Percentiles rank a stretch among this genome's conserved stretches.
These are phyloP conservation scores for Euwallacea similis DNA, from an alignment of 1,140 invertebrate species.

Conservation along the genomic window DNA sequence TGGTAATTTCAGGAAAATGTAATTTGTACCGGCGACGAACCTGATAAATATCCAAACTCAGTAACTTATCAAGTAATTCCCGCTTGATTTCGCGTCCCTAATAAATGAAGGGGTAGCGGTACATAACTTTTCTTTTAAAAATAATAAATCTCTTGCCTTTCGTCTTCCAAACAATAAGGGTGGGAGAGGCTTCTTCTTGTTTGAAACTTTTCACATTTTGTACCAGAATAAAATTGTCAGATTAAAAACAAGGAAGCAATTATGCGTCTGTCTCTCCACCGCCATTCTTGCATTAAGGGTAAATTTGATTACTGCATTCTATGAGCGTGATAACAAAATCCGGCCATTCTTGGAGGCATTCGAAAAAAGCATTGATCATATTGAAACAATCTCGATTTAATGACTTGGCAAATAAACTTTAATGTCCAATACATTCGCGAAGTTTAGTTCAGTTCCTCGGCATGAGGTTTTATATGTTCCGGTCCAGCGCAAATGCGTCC, in stretches of 20 bases:
- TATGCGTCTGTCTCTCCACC: no score
- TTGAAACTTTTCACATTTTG: not conserved
- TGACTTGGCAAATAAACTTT: constrained; percentile 10
- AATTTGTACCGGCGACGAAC: constrained; percentile 48
- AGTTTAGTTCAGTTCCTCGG: constrained; percentile 21
- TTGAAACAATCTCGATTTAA: not conserved
- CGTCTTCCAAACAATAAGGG: constrained; percentile 12
- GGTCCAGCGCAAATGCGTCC: constrained; percentile 31
- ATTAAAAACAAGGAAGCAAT: no score
- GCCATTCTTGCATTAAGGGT: no score
- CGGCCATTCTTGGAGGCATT: no score
- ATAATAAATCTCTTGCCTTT: constrained; percentile 25
- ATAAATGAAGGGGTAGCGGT: constrained; percentile 30
- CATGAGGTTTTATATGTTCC: constrained; percentile 29
- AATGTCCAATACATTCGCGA: constrained; percentile 27
- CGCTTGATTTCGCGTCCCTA: constrained; percentile 36
- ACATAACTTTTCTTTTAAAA: constrained; percentile 36
- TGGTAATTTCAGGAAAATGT: constrained; percentile 45
- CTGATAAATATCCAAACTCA: constrained; percentile 45
- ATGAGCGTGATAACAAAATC: no score
- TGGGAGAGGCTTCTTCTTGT: not conserved
- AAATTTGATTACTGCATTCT: no score
- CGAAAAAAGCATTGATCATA: no score
- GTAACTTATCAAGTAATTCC: constrained; percentile 42
- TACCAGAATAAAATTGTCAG: constrained; percentile 1